Evolutionary conservation across 2,797 vertebrate species (phyloP).

Genomic region (Lacerta viridis): DNA sequence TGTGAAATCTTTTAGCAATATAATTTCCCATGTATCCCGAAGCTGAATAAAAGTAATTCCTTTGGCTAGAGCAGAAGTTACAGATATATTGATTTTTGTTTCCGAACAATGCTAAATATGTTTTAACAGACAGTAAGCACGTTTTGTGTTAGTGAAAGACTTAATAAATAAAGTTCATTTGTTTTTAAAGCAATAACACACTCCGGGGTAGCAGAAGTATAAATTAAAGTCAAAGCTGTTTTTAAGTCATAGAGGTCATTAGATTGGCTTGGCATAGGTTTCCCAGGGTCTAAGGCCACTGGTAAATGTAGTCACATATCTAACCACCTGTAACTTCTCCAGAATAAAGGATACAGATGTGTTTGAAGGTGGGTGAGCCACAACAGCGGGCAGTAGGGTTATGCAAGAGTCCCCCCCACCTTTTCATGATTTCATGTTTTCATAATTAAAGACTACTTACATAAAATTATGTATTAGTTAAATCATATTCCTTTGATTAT

Average conservation of each 20-base stretch:
- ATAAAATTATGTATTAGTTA: neutral
- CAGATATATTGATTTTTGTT: conserved; percentile 44
- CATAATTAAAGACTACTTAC: no score
- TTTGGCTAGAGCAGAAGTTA: conserved; percentile 39
- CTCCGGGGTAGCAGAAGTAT: neutral
- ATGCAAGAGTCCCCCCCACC: no score
- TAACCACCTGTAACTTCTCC: no score
- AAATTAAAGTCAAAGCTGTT: neutral
- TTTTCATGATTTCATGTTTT: no score
- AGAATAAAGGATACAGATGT: no score
- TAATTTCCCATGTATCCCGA: conserved; percentile 29
- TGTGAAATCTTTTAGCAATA: conserved; percentile 32
- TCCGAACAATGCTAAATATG: conserved; percentile 25
- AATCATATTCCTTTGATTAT: neutral
- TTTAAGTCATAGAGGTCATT: neutral
- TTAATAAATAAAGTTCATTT: conserved; percentile 56
- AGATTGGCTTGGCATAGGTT: neutral
- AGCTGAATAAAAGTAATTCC: conserved; percentile 15
- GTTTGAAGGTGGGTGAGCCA: no score
- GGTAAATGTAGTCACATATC: no score
- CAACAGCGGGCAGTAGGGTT: no score
- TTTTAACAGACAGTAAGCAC: conserved; percentile 29
- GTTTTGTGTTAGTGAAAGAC: conserved; percentile 33
- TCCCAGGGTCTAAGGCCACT: neutral
- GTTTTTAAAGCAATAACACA: conserved; percentile 43